A percentile compares a stretch with the other conserved stretches of the same genome.
These are phyloP conservation scores for Lacerta bilineata DNA, from an alignment of 2,797 vertebrate genomes.

Conservation along the genomic window DNA sequence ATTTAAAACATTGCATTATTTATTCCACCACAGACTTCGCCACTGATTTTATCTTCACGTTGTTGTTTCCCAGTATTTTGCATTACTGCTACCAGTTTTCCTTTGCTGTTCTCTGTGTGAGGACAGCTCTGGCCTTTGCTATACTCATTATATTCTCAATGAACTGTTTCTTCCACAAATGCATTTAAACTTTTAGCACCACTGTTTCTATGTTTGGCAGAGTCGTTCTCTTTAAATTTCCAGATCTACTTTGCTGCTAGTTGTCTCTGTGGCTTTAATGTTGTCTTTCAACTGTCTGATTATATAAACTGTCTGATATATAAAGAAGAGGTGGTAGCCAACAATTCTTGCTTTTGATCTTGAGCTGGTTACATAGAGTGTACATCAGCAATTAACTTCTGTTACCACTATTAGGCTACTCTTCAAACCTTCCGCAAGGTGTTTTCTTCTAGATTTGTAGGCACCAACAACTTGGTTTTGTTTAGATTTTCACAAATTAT, in stretches of 20 bases:
- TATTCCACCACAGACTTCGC: neutral
- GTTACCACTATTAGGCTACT: neutral
- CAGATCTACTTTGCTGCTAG: neutral
- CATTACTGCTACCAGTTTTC: neutral
- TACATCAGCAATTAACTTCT: neutral
- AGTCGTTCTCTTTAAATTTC: neutral
- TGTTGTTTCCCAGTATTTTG: neutral
- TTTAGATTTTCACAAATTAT: neutral
- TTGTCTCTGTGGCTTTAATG: neutral
- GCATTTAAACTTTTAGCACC: neutral
- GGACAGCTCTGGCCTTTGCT: neutral
- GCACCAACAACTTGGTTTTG: neutral
- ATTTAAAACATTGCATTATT: neutral
- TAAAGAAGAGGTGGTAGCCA: neutral
- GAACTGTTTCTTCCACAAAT: neutral
- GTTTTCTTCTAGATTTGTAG: neutral
- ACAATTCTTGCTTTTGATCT: neutral
- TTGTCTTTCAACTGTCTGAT: neutral
- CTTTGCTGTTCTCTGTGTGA: neutral
- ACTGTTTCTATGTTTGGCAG: accelerated
- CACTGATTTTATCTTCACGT: neutral
- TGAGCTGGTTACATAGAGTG: neutral
- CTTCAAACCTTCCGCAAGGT: neutral
- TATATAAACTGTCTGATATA: no score
- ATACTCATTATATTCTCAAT: neutral